phyloP scores from a whole-genome alignment of 1,140 invertebrate genomes.

The Drosophila yakuba region DNA sequence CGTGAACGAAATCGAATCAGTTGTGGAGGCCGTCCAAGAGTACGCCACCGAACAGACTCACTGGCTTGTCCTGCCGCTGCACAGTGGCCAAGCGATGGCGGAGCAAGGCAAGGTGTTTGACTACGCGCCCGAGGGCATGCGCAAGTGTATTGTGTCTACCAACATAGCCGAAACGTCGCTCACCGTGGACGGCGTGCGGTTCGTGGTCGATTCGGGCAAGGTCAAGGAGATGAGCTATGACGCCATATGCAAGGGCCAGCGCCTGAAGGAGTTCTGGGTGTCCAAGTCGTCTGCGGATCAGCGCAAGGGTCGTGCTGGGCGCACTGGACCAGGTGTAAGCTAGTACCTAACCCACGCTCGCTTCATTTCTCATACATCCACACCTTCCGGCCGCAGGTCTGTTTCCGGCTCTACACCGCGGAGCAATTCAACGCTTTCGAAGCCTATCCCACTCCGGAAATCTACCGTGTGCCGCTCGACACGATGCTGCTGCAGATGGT shows the following conservation, averaged over 20 bases:
- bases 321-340: slow-evolving; percentile 87
- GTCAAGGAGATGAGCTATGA: slow-evolving; percentile 99
- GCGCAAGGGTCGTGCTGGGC: slow-evolving; percentile 96
- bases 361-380: not conserved
- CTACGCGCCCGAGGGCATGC: slow-evolving; percentile 95
- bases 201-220: slow-evolving; percentile 98
- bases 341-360: not conserved
- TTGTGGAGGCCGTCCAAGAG: slow-evolving; percentile 94
- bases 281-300: slow-evolving; percentile 99
- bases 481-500: slow-evolving; percentile 97
- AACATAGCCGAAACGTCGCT: slow-evolving; percentile 99
- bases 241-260: slow-evolving; percentile 93
- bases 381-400: slow-evolving; percentile 64
- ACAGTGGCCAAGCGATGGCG: slow-evolving; percentile 95
- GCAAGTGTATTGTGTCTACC: slow-evolving; percentile 99
- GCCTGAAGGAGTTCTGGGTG: slow-evolving; percentile 97
- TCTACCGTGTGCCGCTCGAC: slow-evolving; percentile 96
- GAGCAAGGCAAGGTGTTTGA: slow-evolving; percentile 99
- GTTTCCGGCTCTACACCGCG: slow-evolving; percentile 95
- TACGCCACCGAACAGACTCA: slow-evolving; percentile 92
- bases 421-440: slow-evolving; percentile 88
- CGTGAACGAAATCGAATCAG: slow-evolving; percentile 96
- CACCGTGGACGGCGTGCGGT: slow-evolving; percentile 99
- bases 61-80: slow-evolving; percentile 98
- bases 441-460: slow-evolving; percentile 95